A percentile compares a stretch with the other conserved stretches of the same genome.
Conservation (phyloP, 2,888 invertebrate genomes). For the Xanthorhoe spadicearia region DNA sequence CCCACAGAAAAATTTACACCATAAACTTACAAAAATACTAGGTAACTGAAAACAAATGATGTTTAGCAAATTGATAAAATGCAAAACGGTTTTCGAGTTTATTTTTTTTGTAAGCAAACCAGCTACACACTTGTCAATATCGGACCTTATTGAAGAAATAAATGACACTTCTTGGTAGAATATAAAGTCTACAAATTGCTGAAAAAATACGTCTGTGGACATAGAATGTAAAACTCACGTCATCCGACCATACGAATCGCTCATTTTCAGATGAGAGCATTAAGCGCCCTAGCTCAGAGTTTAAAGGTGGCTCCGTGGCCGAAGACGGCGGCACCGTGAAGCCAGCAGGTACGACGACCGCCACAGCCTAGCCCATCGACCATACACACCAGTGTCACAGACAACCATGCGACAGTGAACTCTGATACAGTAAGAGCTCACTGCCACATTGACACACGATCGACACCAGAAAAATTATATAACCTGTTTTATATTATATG, state of each 20-base stretch:
- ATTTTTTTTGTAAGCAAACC: not conserved
- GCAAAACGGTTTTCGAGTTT: no score
- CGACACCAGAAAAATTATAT: slow-evolving; percentile 78
- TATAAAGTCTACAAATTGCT: slow-evolving; percentile 7
- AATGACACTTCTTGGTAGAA: slow-evolving; percentile 15
- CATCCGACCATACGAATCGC: slow-evolving; percentile 79
- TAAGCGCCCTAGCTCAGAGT: slow-evolving; percentile 95
- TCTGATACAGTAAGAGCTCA: slow-evolving; percentile 68
- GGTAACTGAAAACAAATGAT: not conserved
- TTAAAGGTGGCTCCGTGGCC: slow-evolving; percentile 87
- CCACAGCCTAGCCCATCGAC: slow-evolving; percentile 79
- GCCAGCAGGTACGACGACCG: slow-evolving; percentile 80
- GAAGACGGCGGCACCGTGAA: slow-evolving; percentile 75
- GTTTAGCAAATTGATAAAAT: no score
- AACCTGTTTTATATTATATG: slow-evolving; percentile 82
- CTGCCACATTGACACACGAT: slow-evolving; percentile 80
- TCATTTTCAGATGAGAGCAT: slow-evolving; percentile 89
- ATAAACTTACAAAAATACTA: not conserved
- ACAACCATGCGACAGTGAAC: slow-evolving; percentile 76
- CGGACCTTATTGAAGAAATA: no score
- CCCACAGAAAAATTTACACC: slow-evolving; percentile 24
- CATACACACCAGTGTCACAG: slow-evolving; percentile 78
- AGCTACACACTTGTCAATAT: not conserved
- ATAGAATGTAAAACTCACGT: slow-evolving; percentile 72
- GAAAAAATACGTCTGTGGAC: slow-evolving; percentile 52